phyloP scores from a whole-genome alignment of 2,888 invertebrate species.

The Biston stratarius region DNA sequence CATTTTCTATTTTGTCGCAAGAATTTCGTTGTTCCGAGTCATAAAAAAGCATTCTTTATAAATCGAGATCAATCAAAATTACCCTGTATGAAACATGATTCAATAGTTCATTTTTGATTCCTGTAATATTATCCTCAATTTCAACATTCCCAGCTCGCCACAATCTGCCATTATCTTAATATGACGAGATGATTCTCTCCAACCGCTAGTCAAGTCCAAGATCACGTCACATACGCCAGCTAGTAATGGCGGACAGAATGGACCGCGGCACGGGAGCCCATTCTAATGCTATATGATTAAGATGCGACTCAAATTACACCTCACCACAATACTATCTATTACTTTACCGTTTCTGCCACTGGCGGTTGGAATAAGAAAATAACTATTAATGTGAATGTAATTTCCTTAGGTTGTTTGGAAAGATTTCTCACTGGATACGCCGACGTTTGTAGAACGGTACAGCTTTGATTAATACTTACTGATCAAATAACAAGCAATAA shows the following conservation, averaged over 20 bases:
- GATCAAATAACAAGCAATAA: no score
- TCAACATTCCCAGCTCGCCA: not conserved
- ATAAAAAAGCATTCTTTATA: no score
- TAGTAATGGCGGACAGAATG: not conserved
- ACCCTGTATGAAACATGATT: no score
- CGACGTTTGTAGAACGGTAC: no score
- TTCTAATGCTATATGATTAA: conserved; percentile 29
- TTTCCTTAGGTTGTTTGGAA: no score
- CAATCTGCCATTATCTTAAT: not conserved
- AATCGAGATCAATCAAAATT: no score
- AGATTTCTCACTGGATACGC: no score
- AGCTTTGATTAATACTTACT: no score
- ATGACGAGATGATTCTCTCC: conserved; percentile 8
- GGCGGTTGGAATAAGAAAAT: conserved; percentile 6
- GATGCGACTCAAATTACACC: conserved; percentile 23
- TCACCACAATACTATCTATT: conserved; percentile 16
- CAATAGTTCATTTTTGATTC: no score
- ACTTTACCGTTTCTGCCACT: conserved; percentile 15
- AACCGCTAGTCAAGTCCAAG: conserved; percentile 15
- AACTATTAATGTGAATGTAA: not conserved
- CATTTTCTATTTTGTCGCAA: no score
- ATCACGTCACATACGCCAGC: conserved; percentile 5
- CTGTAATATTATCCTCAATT: not conserved
- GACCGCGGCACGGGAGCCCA: conserved; percentile 1
- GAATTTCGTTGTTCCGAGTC: no score